Conservation (phyloP, 2,888 invertebrate species). For the Drosophila kuntzei region DNA sequence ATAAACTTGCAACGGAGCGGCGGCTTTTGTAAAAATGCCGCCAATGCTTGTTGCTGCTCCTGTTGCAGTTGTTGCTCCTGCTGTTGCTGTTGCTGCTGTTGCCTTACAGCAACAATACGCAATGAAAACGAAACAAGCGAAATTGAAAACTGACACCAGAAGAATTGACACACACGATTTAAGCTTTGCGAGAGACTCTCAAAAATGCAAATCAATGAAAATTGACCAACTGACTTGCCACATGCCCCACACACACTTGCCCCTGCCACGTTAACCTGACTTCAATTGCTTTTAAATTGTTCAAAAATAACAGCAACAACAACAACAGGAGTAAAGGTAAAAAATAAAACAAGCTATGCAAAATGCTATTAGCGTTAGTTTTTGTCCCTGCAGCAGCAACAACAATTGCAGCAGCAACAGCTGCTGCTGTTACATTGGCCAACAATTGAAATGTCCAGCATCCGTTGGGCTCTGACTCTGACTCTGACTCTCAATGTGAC, state of each 20-base stretch:
- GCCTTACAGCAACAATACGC: constrained; percentile 72
- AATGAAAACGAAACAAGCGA: constrained; percentile 74
- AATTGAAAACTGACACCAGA: constrained; percentile 82
- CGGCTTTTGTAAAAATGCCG: constrained; percentile 78
- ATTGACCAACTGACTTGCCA: constrained; percentile 42
- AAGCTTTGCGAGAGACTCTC: constrained; percentile 38
- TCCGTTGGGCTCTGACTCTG: constrained; percentile 31
- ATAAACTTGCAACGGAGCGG: constrained; percentile 78
- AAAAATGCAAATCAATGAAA: constrained; percentile 67
- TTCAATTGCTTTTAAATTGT: constrained; percentile 81
- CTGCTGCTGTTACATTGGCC: constrained; percentile 41
- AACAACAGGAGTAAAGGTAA: constrained; percentile 8
- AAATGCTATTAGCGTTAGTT: constrained; percentile 53
- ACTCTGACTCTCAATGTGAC: not conserved
- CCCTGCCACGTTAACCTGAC: constrained; percentile 42
- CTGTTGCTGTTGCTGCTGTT: constrained; percentile 20
- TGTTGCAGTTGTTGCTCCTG: constrained; percentile 32
- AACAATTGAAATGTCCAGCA: constrained; percentile 75
- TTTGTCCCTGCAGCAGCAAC: constrained; percentile 63
- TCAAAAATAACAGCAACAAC: constrained; percentile 33
- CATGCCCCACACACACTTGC: not conserved
- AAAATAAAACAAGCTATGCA: constrained; percentile 32
- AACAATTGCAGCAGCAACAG: constrained; percentile 20
- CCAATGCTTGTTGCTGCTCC: constrained; percentile 64
- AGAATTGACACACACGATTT: constrained; percentile 75